Evolutionary conservation across 1,140 invertebrate species (phyloP), one percentile per base, ranked within the genome.

Genomic region (Drosophila eugracilis): DNA sequence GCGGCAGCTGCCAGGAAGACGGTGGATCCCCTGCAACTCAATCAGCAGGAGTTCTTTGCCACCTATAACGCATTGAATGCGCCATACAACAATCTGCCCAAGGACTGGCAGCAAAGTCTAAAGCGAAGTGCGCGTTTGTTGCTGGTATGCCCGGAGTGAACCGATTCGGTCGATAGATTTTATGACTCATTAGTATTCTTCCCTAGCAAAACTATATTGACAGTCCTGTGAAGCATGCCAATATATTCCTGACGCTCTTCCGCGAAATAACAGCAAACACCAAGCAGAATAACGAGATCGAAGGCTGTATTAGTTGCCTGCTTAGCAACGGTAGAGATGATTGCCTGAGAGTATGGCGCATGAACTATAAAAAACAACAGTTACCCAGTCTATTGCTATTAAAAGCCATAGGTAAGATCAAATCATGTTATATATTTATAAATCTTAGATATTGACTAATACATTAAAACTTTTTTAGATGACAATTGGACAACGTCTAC

Each of bases 311-410:
- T 26, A 90, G 81, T 36, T 93, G 93, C 65, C 85, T 94, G 21
- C 71, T 89, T 2, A 91, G 91, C 50, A 36, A 22, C 7, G 75
- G 75, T 1, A 92, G 93, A 50, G 91, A 92, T 26, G 89, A 91
- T 47, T 93, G 93, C 58, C 93, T 94, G n/a, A 90, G 78, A 49
- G 75, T 89, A 9, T 94, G 94, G 94, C 92, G 80, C 58, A 93
- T 93, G 79, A 63, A 93, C 48, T 93, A 94, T 67, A 79, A 86
- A 5, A 94, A 94, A 58, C 90, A 94, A 84, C 83, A 93, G 17
- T 15, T 86, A 21, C 49, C 90, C 2, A 86, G 88, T 3, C 55
- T 80, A 14, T n/a, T 90, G 49, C 39, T 91, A 7, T 45, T 91
- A 2, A 53, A 67, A 26, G 69, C 69, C 24, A 91, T 91, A 52